Evolutionary conservation across 2,797 vertebrate species (phyloP).

Genomic region (Loris lydekkerianus): DNA sequence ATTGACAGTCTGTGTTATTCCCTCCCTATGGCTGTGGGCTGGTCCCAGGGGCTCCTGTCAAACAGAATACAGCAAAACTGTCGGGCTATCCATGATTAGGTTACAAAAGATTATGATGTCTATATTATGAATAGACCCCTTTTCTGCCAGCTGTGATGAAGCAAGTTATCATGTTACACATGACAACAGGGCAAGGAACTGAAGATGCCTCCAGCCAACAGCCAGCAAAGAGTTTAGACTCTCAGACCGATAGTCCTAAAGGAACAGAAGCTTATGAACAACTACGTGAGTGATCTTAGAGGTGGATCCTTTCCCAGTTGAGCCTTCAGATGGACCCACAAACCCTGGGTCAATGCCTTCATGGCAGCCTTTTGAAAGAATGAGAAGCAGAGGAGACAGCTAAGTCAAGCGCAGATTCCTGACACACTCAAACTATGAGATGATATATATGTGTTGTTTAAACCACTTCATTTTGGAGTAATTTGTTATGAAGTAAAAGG

Average conservation of each 20-base stretch:
- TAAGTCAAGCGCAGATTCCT: background rate
- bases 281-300: background rate
- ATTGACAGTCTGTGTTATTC: background rate
- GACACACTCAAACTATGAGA: background rate
- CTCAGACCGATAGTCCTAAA: background rate
- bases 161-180: background rate
- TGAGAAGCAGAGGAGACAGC: background rate
- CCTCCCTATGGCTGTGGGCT: background rate
- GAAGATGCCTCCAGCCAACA: background rate
- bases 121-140: background rate
- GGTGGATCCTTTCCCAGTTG: background rate
- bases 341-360: background rate
- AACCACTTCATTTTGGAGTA: background rate
- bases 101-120: background rate
- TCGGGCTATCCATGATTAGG: background rate
- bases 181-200: background rate
- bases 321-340: conserved; percentile 13
- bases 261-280: background rate
- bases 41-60: background rate
- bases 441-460: background rate
- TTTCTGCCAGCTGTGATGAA: conserved; percentile 2
- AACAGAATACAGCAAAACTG: background rate
- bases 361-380: background rate
- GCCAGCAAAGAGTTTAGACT: background rate
- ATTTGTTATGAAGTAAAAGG: conserved; percentile 3